Base-by-base conservation (phyloP, 1,140 invertebrate genomes). In the Sitobion miscanthi region DNA sequence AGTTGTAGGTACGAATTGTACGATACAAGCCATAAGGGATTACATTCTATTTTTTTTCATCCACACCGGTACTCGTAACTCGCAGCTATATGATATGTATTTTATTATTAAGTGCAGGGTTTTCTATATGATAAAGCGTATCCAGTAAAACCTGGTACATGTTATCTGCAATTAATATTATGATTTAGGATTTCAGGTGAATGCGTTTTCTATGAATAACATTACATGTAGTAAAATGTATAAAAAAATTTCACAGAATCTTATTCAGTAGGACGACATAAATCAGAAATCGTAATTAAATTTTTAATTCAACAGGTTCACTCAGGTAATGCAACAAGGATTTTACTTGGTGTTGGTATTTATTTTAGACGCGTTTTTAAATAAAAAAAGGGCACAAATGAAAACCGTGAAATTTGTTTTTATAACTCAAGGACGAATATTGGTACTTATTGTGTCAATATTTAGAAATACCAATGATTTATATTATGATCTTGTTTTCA, bases 401-500 rank as follows among this genome's bases (percentile, higher is more conserved):
- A 8, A 21, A 69, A 82, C 45, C 69, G 69, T 83, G 47, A 83
- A 92, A 92, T 83, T 83, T 0, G 62, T 38, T 83, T 83, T 92
- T 52, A 92, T 49, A 52, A 30, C 25, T 52, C 30, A 82, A 91
- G 45, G 62, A 49, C 30, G n/a, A 49, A 49, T 25, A 2, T 14
- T 45, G 42, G 7, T 38, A 7, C 17, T 35, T 83, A 83, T 52
- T 83, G 47, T 83, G 69, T 35, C 90, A 92, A 83, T 92, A 83
- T 83, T 83, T 82, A 45, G 45, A 83, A 83, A 92, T 47, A 83
- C 23, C 90, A n/a, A 92, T 49, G 62, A 92, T 82, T 77, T 83
- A 83, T 92, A 91, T 2, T 20, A 38, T 38, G 30, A 17, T 83
- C 35, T 52, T 83, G 30, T 83, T 92, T 92, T 83, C 69, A 35